These are phyloP conservation scores for Synanthedon vespiformis DNA, from an alignment of 2,888 invertebrate species.

Conservation along the genomic window DNA sequence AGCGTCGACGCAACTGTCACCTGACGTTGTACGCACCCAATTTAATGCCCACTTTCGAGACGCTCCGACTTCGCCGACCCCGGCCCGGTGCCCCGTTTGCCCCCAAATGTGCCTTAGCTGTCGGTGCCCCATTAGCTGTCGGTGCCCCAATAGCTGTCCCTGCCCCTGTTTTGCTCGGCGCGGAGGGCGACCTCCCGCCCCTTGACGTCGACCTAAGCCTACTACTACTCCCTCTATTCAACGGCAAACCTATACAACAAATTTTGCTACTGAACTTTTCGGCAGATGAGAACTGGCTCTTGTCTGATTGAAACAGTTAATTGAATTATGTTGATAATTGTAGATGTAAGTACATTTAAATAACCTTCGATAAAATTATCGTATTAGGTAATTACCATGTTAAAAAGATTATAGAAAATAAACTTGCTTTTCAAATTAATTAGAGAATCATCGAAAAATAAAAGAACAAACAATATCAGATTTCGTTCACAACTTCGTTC, in stretches of 20 bases:
- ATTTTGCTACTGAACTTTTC: slow-evolving; percentile 28
- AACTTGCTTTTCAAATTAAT: too few species aligned
- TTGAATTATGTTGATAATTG: too few species aligned
- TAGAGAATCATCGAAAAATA: too few species aligned
- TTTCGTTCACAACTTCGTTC: too few species aligned
- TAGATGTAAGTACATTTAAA: too few species aligned
- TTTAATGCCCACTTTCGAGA: slow-evolving; percentile 67
- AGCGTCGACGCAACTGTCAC: slow-evolving; percentile 64
- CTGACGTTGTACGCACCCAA: slow-evolving; percentile 60
- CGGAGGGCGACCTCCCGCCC: slow-evolving; percentile 59
- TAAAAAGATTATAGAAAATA: too few species aligned
- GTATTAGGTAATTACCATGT: too few species aligned
- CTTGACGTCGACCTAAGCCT: slow-evolving; percentile 68
- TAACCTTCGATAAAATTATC: too few species aligned
- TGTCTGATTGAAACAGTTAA: not conserved
- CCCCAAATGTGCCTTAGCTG: slow-evolving; percentile 18
- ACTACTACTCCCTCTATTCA: slow-evolving; percentile 73
- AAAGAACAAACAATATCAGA: too few species aligned
- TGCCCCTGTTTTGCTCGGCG: slow-evolving; percentile 45
- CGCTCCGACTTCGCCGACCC: slow-evolving; percentile 60
- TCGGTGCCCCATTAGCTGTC: slow-evolving; percentile 16
- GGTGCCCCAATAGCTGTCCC: slow-evolving; percentile 14
- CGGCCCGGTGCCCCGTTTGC: slow-evolving; percentile 34
- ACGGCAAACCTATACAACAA: slow-evolving; percentile 73
- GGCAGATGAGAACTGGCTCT: slow-evolving; percentile 40